Evolutionary conservation across 1,140 invertebrate species (phyloP).

Genomic region (Bombus picipes): DNA sequence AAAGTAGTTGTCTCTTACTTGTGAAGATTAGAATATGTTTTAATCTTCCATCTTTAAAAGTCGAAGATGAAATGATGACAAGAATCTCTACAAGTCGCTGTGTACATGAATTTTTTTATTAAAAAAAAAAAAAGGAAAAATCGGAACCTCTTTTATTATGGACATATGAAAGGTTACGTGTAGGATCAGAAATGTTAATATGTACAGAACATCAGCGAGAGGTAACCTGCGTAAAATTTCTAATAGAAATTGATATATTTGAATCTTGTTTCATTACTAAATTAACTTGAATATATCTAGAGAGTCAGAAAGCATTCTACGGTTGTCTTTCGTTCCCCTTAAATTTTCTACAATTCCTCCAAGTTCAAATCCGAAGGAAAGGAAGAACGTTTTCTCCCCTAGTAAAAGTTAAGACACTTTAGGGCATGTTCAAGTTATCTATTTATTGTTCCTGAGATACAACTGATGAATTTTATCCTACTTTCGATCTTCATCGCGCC

Average conservation of each 20-base stretch:
- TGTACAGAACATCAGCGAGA: not conserved
- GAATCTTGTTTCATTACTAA: not conserved
- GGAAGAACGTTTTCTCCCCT: not conserved
- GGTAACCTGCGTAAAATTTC: not conserved
- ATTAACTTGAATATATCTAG: not conserved
- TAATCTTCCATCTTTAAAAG: not conserved
- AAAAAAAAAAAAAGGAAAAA: too few species aligned
- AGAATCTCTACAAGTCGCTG: not conserved
- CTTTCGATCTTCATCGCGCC: not conserved
- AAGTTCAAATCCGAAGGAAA: not conserved
- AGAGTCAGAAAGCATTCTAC: not conserved
- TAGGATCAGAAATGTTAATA: too few species aligned
- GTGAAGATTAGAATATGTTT: not conserved
- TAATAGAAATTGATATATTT: not conserved
- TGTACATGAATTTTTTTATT: too few species aligned
- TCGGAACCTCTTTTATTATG: too few species aligned
- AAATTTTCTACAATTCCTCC: not conserved
- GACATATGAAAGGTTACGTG: too few species aligned
- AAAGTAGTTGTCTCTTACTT: too few species aligned
- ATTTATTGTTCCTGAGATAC: slow-evolving; percentile 22
- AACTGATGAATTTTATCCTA: slow-evolving; percentile 7
- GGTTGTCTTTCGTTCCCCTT: not conserved
- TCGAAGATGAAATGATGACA: not conserved
- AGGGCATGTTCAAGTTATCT: not conserved
- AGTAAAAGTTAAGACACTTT: slow-evolving; percentile 22